Evolutionary conservation across 1,140 invertebrate species (phyloP), one percentile per base, ranked within the genome.

Genomic region (Meloidogyne floridensis): DNA sequence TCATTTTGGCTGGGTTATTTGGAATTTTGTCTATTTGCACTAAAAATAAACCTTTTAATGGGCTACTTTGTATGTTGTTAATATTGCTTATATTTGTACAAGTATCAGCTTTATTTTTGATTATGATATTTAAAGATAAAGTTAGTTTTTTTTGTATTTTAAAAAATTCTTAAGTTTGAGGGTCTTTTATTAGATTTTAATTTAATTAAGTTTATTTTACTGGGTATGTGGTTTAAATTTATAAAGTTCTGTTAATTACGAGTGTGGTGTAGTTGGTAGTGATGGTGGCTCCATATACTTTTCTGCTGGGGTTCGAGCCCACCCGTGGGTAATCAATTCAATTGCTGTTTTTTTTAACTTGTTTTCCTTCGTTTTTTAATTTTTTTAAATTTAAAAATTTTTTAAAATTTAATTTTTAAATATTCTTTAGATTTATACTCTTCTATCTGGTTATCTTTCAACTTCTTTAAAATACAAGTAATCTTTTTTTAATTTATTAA

Each of bases 51-150:
- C n/a, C 18, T 51, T 53, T 84, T n/a, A 82, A 85, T 42, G 72
- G 80, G 4, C 11, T 86, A 51, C 84, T 65, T 54, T 51, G 81
- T n/a, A 51, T 70, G 6, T 20, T 86, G 43, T 69, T 85, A 20
- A 59, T 86, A 54, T 73, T 86, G 54, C 32, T 85, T 65, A 72
- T 84, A 2, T 32, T 84, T 6, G 11, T 86, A 7, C 42, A 84
- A 76, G 51, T 84, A 51, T 77, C 32, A 51, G 51, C 86, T 53
- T 72, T 72, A 8, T 70, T 84, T n/a, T 85, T 80, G 18, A 56
- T 84, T 18, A 43, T 82, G 18, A 51, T 86, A 15, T 86, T 78
- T 83, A 54, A 70, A 56, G 18, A 32, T 54, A 73, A 75, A 18
- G 82, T 83, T 85, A 84, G 32, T 32, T 32, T 32, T 32, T 32